phyloP scores from a whole-genome alignment of 2,113 vertebrate genomes.

The Paradisaea rubra region DNA sequence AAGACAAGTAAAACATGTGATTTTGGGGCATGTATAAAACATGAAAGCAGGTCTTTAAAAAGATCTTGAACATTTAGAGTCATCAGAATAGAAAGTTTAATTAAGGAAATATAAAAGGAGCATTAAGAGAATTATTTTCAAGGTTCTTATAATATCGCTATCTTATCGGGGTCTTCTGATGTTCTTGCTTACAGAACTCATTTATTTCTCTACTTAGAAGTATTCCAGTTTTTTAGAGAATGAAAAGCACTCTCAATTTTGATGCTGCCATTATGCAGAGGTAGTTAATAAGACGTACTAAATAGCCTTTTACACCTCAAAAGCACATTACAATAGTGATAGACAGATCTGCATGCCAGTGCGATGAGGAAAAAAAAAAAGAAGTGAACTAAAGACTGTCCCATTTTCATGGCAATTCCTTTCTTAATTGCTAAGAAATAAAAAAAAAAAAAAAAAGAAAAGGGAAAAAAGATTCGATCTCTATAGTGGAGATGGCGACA shows the following conservation, averaged over 20 bases:
- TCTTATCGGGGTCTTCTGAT: background rate
- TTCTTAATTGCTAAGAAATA: background rate
- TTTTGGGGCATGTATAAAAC: background rate
- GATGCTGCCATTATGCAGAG: background rate
- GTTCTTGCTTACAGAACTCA: background rate
- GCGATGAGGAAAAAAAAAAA: background rate
- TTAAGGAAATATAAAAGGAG: background rate
- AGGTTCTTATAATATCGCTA: background rate
- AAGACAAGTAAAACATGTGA: background rate
- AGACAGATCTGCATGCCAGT: background rate
- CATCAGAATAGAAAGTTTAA: background rate
- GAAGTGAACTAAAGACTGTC: background rate
- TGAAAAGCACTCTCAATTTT: background rate
- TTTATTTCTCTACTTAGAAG: constrained; percentile 3
- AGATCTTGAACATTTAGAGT: background rate
- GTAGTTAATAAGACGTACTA: background rate
- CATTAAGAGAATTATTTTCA: background rate
- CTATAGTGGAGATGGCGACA: background rate
- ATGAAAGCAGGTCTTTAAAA: background rate
- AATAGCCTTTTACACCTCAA: constrained; percentile 16
- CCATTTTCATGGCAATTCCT: background rate
- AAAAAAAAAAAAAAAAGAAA: too few species aligned
- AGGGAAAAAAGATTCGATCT: fast-evolving
- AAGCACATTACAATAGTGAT: background rate
- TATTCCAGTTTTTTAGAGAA: background rate